Evolutionary conservation across 1,140 invertebrate genomes (phyloP), one percentile per base, ranked within the genome.

Genomic region (Heterodera carotae): DNA sequence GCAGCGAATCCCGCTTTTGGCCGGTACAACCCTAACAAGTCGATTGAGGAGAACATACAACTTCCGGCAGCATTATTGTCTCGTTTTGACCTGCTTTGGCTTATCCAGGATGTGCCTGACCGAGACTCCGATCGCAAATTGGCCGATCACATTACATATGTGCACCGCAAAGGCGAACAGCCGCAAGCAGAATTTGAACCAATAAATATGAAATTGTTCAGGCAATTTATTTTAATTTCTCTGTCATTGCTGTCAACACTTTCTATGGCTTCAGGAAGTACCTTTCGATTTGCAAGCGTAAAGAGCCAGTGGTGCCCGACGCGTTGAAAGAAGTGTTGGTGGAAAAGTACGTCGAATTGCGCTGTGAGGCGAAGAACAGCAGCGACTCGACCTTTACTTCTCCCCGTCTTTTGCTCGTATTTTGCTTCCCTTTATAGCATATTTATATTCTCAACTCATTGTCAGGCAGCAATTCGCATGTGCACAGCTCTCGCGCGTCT

Each of bases 1-100:
- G 97, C 97, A 2, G 97, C 97, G 12, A 99, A 99, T 92, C 97
- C 97, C 25, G 95, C 95, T 0, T 99, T 94, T 89, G 97, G 97
- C 15, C 92, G 94, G 80, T 99, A 99, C 89, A 99, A 99, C 89
- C 93, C 94, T 0, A 95, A 95, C 85, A 91, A 94, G 80, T 92
- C 94, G 0, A 92, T 99, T 43, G 95, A 99, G 89, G 95, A 98
- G 87, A 99, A 99, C 88, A 94, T 99, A 75, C 94, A 97, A 86
- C 90, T 99, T 56, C 97, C 97, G 2, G 96, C 97, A 31, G 97
- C 97, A n/a, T 89, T 99, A 5, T 89, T 99, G 2, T 99, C 97
- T 0, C 92, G 97, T 85, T 99, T 99, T 89, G 97, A 99, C 90
- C 89, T 99, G 4, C 90, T 99, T 0, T 99, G 96, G 96, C 90